Base-by-base conservation (phyloP, 2,113 vertebrate species). In the Cyanoderma ruficeps region DNA sequence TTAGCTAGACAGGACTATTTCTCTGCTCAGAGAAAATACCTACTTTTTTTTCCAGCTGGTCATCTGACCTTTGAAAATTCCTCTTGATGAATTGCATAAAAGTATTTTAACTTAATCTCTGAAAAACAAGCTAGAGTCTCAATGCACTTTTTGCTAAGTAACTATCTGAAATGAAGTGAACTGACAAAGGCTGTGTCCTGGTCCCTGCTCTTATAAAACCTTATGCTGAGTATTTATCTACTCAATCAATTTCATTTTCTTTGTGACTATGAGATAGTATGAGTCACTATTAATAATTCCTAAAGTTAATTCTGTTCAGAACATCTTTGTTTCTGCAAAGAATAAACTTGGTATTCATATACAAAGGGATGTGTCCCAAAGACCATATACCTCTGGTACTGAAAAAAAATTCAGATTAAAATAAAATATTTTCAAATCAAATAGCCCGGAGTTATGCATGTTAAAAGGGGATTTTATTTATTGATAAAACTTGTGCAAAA, bases 11-110 rank as follows among this genome's bases (percentile, higher is more conserved):
- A 74, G 46, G 11, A 82, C 72, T 72, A 70, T 75, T 90, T 67
- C 68, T 95, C 65, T 92, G 37, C 64, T 78, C 31, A 74, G 55
- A 53, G 71, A 46, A 91, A 83, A 47, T 22, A 80, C 33, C 41
- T n/a, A 39, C 9, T 8, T 50, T 80, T 80, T 80, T 94, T 90
- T 35, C 35, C 28, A 90, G 25, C 23, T 49, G 82, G 33, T 20
- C 61, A 93, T 52, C 22, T 87, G 69, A 94, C 77, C 56, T 83
- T 94, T 84, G 22, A 60, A 92, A 95, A 91, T 68, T 89, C 72
- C 31, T 83, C n/a, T 42, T 88, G 64, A 89, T 71, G 49, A 83
- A 83, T 67, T 81, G 59, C 47, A 27, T 75, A 75, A 64, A 86
- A 31, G 41, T 74, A 53, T 96, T 93, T 90, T 92, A 88, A 92